Base-by-base conservation (phyloP, 2,888 invertebrate genomes). In the Crematogaster levior region DNA sequence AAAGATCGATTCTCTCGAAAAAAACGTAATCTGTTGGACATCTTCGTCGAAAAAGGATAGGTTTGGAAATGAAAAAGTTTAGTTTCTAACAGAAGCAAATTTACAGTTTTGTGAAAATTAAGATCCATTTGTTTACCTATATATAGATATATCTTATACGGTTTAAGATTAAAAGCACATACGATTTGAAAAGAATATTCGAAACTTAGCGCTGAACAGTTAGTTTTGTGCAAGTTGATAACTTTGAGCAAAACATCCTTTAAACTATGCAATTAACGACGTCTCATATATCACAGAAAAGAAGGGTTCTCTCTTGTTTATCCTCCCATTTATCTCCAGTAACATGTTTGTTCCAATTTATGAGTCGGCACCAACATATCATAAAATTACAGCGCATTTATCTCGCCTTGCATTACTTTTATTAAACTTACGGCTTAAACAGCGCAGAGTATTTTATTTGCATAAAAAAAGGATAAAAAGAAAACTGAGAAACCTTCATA, bases 311-410 rank as follows among this genome's bases (percentile, higher is more conserved):
- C 12, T 66, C 30, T 43, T 2, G 15, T 15, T n/a, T n/a, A n/a
- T n/a, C n/a, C n/a, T n/a, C n/a, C 24, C 37, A 70, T 6, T 56
- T 70, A 60, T 60, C 27, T 53, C n/a, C 9, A 18, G 37, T 27
- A 61, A 73, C 21, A 60, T 15, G n/a, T 30, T 61, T 12, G n/a
- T 43, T 73, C 18, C 30, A 60, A 27, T 30, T 60, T 60, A 43
- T 30, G 40, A 72, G 5, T 58, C 6, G n/a, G n/a, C n/a, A 18
- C 7, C 7, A 72, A 15, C 15, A n/a, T 24, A 53, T 18, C 15
- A 34, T 24, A 68, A 68, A 48, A 34, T 34, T 24, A 21, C 18
- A 37, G 56, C 24, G 3, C 21, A 18, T 56, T 70, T 56, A 56
- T 70, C 24, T n/a, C 1, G 18, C 4, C 18, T 70, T 37, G 24